Base-by-base conservation (phyloP, 2,888 invertebrate genomes). In the Archips xylosteana region DNA sequence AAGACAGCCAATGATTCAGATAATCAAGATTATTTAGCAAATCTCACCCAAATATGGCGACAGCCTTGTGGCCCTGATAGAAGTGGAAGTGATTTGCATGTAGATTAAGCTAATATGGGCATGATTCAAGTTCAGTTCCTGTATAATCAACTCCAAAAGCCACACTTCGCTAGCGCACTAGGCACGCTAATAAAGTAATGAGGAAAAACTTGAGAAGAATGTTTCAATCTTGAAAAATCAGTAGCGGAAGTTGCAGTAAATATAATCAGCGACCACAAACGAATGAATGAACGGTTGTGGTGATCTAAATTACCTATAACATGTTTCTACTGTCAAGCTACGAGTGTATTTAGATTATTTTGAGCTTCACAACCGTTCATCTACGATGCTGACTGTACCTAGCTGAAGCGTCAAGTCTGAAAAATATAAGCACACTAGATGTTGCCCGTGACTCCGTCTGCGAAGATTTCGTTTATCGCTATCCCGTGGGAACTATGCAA, bases 11-110 rank as follows among this genome's bases (percentile, higher is more conserved):
- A 68, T 71, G 71, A 72, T 62, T 67, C 67, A 63, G 69, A 68
- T 68, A 61, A 34, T 64, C 39, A 51, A 45, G 34, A 60, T 45
- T 63, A 73, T 74, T 74, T 74, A 74, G 74, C 74, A 74, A 70
- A 70, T 70, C 65, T 70, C 39, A 42, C 32, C 62, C 75, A 6
- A 74, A 75, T 54, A 75, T 61, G 75, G 75, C 59, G 39, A 3
- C 62, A 45, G 57, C 75, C 75, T 75, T 70, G 75, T 39, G 45
- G 47, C 57, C 45, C 75, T 74, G 64, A 75, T 75, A 75, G 75
- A 75, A 67, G 70, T 64, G 69, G 74, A 74, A 68, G 69, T 59
- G 49, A 75, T 75, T 75, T 75, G 75, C 75, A 75, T 75, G 65
- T 64, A 66, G 57, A 69, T 32, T 69, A 47, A n/a, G 47, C 73